Conservation (phyloP, 2,113 vertebrate species). For the Pachypanchax playfairii region DNA sequence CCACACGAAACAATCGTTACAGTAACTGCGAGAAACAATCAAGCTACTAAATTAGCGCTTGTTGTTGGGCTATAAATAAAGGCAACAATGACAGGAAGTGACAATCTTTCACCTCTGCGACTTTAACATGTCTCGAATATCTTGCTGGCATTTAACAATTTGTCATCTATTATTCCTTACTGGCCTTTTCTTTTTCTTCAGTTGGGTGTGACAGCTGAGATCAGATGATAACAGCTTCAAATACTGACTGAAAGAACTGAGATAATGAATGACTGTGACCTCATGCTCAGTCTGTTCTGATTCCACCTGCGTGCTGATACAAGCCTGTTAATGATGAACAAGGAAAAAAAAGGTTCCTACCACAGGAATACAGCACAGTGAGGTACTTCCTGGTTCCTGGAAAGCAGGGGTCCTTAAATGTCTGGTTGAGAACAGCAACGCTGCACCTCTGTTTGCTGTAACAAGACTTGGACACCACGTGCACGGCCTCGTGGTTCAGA, state of each 20-base stretch:
- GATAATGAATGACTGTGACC: neutral
- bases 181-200: too few relatives aligned
- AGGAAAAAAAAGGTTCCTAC: constrained; percentile 77
- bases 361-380: constrained; percentile 89
- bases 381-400: constrained; percentile 93
- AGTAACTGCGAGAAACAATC: neutral
- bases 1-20: constrained; percentile 4
- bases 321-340: constrained; percentile 30
- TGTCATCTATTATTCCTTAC: too few relatives aligned
- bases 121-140: too few relatives aligned
- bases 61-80: constrained; percentile 29
- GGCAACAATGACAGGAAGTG: constrained; percentile 10
- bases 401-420: constrained; percentile 90
- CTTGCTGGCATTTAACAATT: too few relatives aligned
- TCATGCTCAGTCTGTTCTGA: too few relatives aligned
- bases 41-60: neutral
- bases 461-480: constrained; percentile 85
- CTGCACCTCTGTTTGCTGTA: constrained; percentile 89
- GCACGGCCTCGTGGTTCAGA: constrained; percentile 86
- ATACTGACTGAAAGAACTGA: constrained; percentile 1
- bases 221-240: constrained; percentile 24
- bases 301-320: too few relatives aligned
- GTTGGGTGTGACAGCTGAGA: too few relatives aligned
- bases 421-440: constrained; percentile 80
- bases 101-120: constrained; percentile 29